Conservation (phyloP, 1,140 invertebrate genomes). For the Nymphalis io region DNA sequence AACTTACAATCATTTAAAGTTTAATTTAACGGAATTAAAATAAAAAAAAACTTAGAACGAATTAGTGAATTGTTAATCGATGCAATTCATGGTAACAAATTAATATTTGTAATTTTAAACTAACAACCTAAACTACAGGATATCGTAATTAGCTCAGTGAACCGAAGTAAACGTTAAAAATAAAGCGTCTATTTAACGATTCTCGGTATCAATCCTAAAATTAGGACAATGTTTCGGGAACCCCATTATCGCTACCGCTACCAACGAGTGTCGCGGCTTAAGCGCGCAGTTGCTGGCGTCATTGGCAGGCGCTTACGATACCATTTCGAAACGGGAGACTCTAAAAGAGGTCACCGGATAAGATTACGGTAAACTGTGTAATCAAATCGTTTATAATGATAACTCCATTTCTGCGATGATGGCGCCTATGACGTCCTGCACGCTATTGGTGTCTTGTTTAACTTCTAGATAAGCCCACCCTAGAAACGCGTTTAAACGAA, state of each 20-base stretch:
- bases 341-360: constrained; percentile 78
- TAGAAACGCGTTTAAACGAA: background rate
- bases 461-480: constrained; percentile 21
- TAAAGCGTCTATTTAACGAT: constrained; percentile 27
- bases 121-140: background rate
- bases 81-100: background rate
- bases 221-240: constrained; percentile 48
- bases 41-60: background rate
- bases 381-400: constrained; percentile 78
- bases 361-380: constrained; percentile 78
- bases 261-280: constrained; percentile 13
- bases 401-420: constrained; percentile 68
- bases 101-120: background rate
- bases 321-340: constrained; percentile 78
- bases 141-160: constrained; percentile 14
- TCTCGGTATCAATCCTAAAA: constrained; percentile 38
- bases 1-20: background rate
- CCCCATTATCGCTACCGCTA: constrained; percentile 36
- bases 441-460: constrained; percentile 6
- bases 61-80: background rate
- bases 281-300: constrained; percentile 34
- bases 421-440: constrained; percentile 52
- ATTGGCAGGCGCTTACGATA: constrained; percentile 54
- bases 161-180: constrained; percentile 11
- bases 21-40: background rate